Evolutionary conservation across 1,140 invertebrate species (phyloP).

Genomic region (Calephelis virginiensis): DNA sequence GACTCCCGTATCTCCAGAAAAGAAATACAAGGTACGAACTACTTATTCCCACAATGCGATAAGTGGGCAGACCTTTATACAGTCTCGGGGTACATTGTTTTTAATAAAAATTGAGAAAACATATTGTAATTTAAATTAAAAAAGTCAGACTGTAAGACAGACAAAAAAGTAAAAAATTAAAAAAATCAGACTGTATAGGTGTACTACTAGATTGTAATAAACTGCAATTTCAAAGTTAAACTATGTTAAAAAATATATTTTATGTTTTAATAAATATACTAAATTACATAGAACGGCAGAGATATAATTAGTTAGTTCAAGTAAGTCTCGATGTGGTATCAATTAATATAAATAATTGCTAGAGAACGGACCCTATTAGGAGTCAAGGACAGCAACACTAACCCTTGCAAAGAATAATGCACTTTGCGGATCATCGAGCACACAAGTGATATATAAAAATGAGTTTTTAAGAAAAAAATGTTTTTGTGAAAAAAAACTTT

Average conservation of each 20-base stretch:
- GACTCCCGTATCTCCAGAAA: too few relatives aligned
- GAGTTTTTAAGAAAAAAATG: too few relatives aligned
- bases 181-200: too few relatives aligned
- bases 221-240: too few relatives aligned
- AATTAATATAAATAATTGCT: conserved; percentile 36
- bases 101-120: too few relatives aligned
- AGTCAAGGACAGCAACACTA: conserved; percentile 53
- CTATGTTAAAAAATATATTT: not conserved
- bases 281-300: not conserved
- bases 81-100: not conserved
- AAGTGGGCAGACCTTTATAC: not conserved
- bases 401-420: conserved; percentile 49
- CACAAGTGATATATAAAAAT: conserved; percentile 22
- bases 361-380: conserved; percentile 49
- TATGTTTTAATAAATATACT: not conserved
- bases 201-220: too few relatives aligned
- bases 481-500: too few relatives aligned
- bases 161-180: too few relatives aligned
- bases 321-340: conserved; percentile 5
- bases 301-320: conserved; percentile 16
- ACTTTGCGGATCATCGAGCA: conserved; percentile 39
- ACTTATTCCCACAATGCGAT: too few relatives aligned
- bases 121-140: too few relatives aligned
- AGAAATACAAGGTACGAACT: too few relatives aligned
- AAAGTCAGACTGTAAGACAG: too few relatives aligned